Conservation (phyloP, 2,888 invertebrate genomes). For the Athrips mouffetella region DNA sequence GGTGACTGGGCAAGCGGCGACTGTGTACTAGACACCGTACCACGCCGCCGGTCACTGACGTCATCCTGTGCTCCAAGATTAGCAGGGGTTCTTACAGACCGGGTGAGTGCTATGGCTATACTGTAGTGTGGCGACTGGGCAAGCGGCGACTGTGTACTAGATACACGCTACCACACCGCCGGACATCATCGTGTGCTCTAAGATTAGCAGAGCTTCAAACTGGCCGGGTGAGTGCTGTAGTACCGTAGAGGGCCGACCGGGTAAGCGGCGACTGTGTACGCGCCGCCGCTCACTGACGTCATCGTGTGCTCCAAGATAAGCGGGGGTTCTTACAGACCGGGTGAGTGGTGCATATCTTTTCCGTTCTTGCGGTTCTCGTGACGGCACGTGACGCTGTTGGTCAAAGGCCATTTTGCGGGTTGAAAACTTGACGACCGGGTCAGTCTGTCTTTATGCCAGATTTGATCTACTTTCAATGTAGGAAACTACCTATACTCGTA, state of each 20-base stretch:
- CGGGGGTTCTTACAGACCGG: constrained; percentile 93
- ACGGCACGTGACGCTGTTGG: too few relatives aligned
- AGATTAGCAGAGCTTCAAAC: constrained; percentile 89
- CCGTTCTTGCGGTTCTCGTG: too few relatives aligned
- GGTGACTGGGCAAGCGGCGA: not conserved
- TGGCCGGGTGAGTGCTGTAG: constrained; percentile 94
- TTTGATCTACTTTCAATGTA: too few relatives aligned
- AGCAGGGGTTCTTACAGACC: constrained; percentile 90
- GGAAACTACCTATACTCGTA: too few relatives aligned
- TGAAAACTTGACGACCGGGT: too few relatives aligned
- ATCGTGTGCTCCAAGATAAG: constrained; percentile 92
- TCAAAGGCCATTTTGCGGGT: too few relatives aligned
- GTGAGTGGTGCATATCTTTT: constrained; percentile 78
- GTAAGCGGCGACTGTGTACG: too few relatives aligned
- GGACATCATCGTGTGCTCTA: too few relatives aligned
- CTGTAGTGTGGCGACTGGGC: not conserved
- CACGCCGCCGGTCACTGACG: constrained; percentile 89
- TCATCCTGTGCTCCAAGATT: constrained; percentile 94
- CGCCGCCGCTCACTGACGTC: constrained; percentile 91
- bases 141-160: constrained; percentile 81
- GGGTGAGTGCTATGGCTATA: constrained; percentile 79
- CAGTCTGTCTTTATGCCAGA: too few relatives aligned
- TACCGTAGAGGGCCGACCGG: too few relatives aligned
- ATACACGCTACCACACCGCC: constrained; percentile 60
- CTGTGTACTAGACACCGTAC: too few relatives aligned